phyloP scores from a whole-genome alignment of 2,888 invertebrate species.

The Slavum lentiscoides region DNA sequence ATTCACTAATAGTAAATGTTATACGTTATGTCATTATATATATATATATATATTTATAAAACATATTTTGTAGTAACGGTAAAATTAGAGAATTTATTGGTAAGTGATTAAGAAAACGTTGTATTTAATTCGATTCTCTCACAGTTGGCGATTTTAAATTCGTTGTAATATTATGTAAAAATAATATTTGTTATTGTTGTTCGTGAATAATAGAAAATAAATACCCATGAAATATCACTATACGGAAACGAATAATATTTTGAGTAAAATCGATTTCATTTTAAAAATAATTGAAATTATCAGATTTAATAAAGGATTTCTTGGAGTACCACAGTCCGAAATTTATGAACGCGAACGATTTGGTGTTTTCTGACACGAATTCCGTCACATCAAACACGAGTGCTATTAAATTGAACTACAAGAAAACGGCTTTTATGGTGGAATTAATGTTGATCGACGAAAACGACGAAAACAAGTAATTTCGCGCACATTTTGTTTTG shows the following conservation, averaged over 20 bases:
- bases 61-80: no score
- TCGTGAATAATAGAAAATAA: not conserved
- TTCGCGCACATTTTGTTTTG: not conserved
- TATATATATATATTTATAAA: no score
- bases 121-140: not conserved
- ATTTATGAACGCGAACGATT: not conserved
- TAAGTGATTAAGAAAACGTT: not conserved
- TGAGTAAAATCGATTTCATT: not conserved
- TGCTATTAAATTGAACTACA: not conserved
- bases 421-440: slow-evolving; percentile 25
- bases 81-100: not conserved
- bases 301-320: slow-evolving; percentile 22
- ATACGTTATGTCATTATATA: no score
- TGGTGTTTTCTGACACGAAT: not conserved
- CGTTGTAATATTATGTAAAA: no score
- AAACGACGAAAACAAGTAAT: slow-evolving; percentile 3
- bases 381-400: not conserved
- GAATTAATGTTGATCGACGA: slow-evolving; percentile 34
- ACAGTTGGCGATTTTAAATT: no score
- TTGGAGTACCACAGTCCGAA: not conserved
- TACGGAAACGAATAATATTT: no score
- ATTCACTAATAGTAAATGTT: not conserved
- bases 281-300: not conserved
- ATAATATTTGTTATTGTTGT: not conserved
- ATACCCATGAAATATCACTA: no score